These are phyloP conservation scores for Dromas ardeola DNA, from an alignment of 2,113 vertebrate genomes.

Conservation along the genomic window DNA sequence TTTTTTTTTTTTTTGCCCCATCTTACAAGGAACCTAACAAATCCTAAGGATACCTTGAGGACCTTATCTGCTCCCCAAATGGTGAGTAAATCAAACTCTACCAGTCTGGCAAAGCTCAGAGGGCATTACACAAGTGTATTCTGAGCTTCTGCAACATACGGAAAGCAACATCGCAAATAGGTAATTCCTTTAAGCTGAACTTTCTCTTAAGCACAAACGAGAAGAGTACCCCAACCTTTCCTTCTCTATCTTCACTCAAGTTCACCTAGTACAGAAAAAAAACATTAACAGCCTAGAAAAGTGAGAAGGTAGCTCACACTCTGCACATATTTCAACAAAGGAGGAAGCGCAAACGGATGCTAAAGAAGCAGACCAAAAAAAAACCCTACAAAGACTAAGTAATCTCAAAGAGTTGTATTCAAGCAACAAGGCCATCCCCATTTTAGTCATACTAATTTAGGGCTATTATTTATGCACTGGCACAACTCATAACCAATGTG, in stretches of 20 bases:
- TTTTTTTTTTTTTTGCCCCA: background rate
- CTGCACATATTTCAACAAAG: background rate
- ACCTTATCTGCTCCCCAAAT: background rate
- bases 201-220: background rate
- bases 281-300: background rate
- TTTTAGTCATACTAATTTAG: background rate
- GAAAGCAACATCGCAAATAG: background rate
- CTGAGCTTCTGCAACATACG: background rate
- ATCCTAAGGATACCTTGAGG: background rate
- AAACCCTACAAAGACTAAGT: background rate
- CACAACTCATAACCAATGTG: background rate
- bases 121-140: background rate
- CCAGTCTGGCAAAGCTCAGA: background rate
- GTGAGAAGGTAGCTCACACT: background rate
- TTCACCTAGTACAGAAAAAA: background rate
- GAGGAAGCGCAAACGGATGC: background rate
- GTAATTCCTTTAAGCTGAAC: background rate
- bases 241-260: background rate
- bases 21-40: background rate
- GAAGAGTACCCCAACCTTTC: background rate
- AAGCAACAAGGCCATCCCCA: background rate
- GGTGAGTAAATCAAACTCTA: background rate
- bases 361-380: background rate
- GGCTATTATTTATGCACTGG: background rate
- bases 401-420: background rate